phyloP scores from a whole-genome alignment of 2,797 vertebrate species.

The Sciurus carolinensis region DNA sequence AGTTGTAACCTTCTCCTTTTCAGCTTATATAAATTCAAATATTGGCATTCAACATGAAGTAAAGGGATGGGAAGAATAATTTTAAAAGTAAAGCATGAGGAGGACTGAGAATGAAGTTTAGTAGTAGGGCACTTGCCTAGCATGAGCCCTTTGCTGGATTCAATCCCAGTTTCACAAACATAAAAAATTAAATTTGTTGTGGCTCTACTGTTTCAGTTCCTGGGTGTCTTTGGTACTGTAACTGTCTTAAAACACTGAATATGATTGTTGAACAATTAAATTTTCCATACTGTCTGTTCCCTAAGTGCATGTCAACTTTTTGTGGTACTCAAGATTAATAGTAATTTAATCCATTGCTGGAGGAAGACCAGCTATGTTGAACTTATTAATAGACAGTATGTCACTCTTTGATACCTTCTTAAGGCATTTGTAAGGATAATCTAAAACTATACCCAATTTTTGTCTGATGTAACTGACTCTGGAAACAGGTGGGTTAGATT shows the following conservation, averaged over 20 bases:
- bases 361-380: neutral
- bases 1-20: neutral
- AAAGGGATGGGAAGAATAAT: neutral
- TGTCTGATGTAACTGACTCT: neutral
- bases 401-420: neutral
- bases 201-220: no score
- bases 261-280: no score
- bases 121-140: no score
- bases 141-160: no score
- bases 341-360: neutral
- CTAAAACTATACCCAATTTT: neutral
- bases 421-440: neutral
- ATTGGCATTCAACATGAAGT: neutral
- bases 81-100: neutral
- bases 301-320: neutral
- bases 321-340: neutral
- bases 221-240: no score
- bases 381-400: neutral
- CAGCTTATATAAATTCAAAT: neutral
- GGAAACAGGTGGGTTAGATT: neutral
- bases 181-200: no score
- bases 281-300: neutral
- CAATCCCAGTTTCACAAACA: no score
- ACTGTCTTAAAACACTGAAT: no score
- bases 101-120: no score